Conservation (phyloP, 2,888 invertebrate genomes). For the Hypena proboscidalis region DNA sequence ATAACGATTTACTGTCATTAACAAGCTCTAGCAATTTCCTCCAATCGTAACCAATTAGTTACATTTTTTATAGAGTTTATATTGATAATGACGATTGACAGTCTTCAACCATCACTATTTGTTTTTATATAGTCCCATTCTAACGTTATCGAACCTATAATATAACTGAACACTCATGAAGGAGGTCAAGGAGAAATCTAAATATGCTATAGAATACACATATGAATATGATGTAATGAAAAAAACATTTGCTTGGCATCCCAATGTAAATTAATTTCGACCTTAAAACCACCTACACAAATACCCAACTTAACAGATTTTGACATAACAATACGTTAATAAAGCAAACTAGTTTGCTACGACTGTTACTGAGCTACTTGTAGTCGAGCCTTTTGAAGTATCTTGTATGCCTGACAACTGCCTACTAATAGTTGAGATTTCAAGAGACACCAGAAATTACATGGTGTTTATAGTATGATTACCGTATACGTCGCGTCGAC, state of each 20-base stretch:
- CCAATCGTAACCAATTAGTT: too few species aligned
- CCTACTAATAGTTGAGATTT: slow-evolving; percentile 2
- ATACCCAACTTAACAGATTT: slow-evolving; percentile 24
- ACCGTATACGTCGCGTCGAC: slow-evolving; percentile 24
- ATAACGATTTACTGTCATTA: slow-evolving; percentile 25
- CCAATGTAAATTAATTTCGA: slow-evolving; percentile 30
- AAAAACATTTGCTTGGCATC: slow-evolving; percentile 34
- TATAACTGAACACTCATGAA: slow-evolving; percentile 28
- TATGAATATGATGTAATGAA: slow-evolving; percentile 31
- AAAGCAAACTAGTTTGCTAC: slow-evolving; percentile 32
- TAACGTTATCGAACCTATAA: slow-evolving; percentile 8
- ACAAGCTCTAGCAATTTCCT: slow-evolving; percentile 26
- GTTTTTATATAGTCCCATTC: too few species aligned
- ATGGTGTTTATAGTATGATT: slow-evolving; percentile 22
- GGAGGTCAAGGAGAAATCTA: slow-evolving; percentile 37
- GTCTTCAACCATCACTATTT: too few species aligned
- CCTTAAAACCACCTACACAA: slow-evolving; percentile 43
- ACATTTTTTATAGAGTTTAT: too few species aligned
- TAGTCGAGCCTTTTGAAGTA: not conserved
- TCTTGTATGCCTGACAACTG: slow-evolving; percentile 2
- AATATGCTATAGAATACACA: slow-evolving; percentile 10
- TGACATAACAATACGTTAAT: slow-evolving; percentile 39
- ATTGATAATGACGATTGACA: too few species aligned
- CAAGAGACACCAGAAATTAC: slow-evolving; percentile 19
- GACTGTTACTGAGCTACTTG: slow-evolving; percentile 10